Base-by-base conservation (phyloP, 2,797 vertebrate genomes). In the Picus viridis region DNA sequence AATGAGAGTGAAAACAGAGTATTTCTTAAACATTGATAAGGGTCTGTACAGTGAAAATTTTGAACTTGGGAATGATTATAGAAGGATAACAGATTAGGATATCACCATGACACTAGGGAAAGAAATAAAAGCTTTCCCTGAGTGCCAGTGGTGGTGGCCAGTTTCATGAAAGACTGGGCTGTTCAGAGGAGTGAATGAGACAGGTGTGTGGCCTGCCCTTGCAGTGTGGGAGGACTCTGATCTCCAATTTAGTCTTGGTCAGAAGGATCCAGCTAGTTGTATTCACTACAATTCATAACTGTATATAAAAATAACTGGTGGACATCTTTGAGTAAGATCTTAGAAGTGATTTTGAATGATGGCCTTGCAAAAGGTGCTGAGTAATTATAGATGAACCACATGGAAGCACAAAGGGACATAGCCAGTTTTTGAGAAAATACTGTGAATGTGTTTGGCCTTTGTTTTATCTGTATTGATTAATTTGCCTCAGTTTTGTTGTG, bases 331-430 rank as follows among this genome's bases (percentile, higher is more conserved):
- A 30, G 45, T 30, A 64, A 62, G 58, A 18, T 13, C 19, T 8
- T 27, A 62, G 53, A 71, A 78, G 17, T 18, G 9, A 47, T 23
- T 39, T 56, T 43, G 26, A 68, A 43, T 14, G 53, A 29, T 20
- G 36, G 26, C 29, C 41, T 78, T 0, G 0, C 1, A 2, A 32
- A 10, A 6, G 4, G 11, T 23, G 51, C 59, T 41, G 51, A 26
- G 8, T 20, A 6, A 9, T 30, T 63, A 59, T 45, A 73, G 58
- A 36, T 43, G 56, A 79, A 36, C 16, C 45, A 30, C 0, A 0
- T 45, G 39, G 27, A 79, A 86, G 57, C 2, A 2, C 56, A 73
- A 76, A 68, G 20, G 29, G 51, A 22, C 0, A 0, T 14, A 32
- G 16, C 5, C 51, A 30, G 39, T 17, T 83, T 71, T 56, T 56